Base-by-base conservation (phyloP, 2,888 invertebrate species). In the Latrodectus elegans region DNA sequence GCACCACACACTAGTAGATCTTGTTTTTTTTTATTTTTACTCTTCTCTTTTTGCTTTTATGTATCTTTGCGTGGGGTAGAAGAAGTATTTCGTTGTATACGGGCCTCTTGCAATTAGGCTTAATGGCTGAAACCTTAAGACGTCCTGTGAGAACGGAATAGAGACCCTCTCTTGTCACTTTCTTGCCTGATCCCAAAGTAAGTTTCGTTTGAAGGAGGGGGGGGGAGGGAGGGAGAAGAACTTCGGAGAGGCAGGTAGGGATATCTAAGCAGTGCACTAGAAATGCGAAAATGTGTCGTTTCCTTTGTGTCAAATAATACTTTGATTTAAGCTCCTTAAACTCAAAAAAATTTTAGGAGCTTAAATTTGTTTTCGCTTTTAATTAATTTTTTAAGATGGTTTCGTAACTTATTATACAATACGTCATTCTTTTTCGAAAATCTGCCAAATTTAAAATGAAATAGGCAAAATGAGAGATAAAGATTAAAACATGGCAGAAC, bases 91-190 rank as follows among this genome's bases (percentile, higher is more conserved):
- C 60, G 38, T 52, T 77, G 84, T 71, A 75, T 67, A 73, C 65
- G 72, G 70, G 72, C 65, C 65, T 81, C 52, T 51, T 84, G 71
- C 84, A 80, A 86, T 86, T 86, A 86, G 80, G 71, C 76, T 76
- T 86, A 86, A 86, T 86, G 80, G 86, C 53, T 26, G n/a, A 26
- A 76, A 49, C 64, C 52, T 17, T 68, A 68, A 68, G 67, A 73
- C 52, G 73, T 73, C 38, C 49, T 51, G 73, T 14, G 75, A 15
- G 49, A 52, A 51, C 53, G 70, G 60, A 11, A 9, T n/a, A 60
- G 15, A 17, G 68, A 64, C 64, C 2, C 22, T 60, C 38, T 10
- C 64, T 68, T 74, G 84, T 78, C 74, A 79, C 84, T 84, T 78
- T 77, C 72, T 77, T 74, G 78, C 73, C 73, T 74, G 74, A 72